Conservation (phyloP, 1,140 invertebrate genomes). For the Sinella curviseta region DNA sequence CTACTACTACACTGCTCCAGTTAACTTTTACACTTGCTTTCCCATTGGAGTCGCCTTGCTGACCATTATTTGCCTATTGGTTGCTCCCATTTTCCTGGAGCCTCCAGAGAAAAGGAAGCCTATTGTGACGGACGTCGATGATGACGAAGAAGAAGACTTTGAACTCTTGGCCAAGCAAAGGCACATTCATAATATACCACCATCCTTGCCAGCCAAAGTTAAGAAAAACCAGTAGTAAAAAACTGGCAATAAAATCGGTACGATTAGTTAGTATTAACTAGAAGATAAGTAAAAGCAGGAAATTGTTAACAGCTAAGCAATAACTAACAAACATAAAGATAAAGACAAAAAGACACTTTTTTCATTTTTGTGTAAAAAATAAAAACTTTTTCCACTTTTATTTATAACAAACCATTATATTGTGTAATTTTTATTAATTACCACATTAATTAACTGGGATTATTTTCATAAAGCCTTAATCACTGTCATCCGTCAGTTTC, state of each 20-base stretch:
- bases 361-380: background rate
- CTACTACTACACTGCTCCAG: slow-evolving; percentile 46
- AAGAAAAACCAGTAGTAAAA: slow-evolving; percentile 24
- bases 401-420: background rate
- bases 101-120: slow-evolving; percentile 37
- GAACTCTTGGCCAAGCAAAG: slow-evolving; percentile 28
- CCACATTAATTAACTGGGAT: no score
- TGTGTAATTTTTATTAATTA: no score
- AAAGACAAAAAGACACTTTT: slow-evolving; percentile 4
- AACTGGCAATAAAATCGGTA: slow-evolving; percentile 1
- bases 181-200: slow-evolving; percentile 18
- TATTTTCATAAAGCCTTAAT: no score
- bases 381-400: background rate
- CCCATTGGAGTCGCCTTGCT: slow-evolving; percentile 42
- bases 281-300: no score
- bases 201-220: background rate
- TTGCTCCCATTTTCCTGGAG: slow-evolving; percentile 48
- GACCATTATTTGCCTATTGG: slow-evolving; percentile 46
- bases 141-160: slow-evolving; percentile 44
- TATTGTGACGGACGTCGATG: background rate
- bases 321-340: slow-evolving; percentile 13
- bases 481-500: no score
- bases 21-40: slow-evolving; percentile 47
- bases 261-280: no score
- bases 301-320: slow-evolving; percentile 34